These are phyloP conservation scores for Carcinoscorpius rotundicauda DNA, from an alignment of 1,140 invertebrate species.

Conservation along the genomic window DNA sequence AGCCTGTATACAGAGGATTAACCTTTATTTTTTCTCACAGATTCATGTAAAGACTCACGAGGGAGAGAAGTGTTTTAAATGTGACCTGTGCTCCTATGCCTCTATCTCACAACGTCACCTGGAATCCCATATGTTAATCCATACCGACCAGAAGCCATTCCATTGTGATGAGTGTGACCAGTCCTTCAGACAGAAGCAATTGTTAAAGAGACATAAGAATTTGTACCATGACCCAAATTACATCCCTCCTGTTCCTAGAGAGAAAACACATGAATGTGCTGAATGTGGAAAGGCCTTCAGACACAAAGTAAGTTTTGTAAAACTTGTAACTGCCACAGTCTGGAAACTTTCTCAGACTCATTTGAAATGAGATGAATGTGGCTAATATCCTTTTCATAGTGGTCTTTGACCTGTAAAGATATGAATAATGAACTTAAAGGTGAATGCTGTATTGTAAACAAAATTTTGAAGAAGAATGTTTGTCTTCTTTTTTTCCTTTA, in stretches of 20 bases:
- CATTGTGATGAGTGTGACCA: conserved; percentile 41
- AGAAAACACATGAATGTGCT: conserved; percentile 82
- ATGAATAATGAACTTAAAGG: no score
- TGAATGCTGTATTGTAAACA: no score
- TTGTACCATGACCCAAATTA: conserved; percentile 87
- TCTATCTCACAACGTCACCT: conserved; percentile 83
- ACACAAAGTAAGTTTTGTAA: conserved; percentile 51
- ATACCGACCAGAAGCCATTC: conserved; percentile 86
- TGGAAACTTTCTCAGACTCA: no score
- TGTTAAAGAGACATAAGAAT: conserved; percentile 82
- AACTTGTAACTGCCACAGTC: background rate
- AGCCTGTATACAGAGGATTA: background rate
- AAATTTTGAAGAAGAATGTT: no score
- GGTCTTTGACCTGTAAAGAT: no score
- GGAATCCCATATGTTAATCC: conserved; percentile 90
- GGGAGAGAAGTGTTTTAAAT: conserved; percentile 95
- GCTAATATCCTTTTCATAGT: no score
- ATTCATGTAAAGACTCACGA: conserved; percentile 78
- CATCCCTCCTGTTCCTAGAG: conserved; percentile 69
- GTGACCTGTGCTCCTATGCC: conserved; percentile 86
- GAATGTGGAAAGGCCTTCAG: conserved; percentile 73
- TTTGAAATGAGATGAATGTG: no score
- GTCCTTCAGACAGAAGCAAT: conserved; percentile 73
- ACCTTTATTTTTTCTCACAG: conserved; percentile 29
- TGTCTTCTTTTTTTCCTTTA: no score